Evolutionary conservation across 2,888 invertebrate genomes (phyloP).

Genomic region (Lamellibrachia satsuma): DNA sequence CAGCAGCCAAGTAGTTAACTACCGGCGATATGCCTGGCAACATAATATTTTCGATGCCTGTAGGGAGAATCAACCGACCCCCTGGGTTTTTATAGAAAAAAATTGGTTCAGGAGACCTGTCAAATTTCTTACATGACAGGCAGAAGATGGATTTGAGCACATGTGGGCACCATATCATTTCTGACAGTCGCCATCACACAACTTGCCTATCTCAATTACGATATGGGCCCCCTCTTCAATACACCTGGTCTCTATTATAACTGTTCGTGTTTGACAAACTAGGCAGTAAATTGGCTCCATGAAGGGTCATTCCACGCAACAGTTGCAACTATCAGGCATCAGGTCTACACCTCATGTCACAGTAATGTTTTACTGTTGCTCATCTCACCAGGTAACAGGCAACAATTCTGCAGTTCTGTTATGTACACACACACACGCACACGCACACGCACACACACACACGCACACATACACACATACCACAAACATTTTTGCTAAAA

Average conservation of each 20-base stretch:
- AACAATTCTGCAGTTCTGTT: background rate
- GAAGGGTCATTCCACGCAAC: background rate
- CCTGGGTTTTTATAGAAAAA: background rate
- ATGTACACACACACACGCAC: background rate
- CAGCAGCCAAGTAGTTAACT: background rate
- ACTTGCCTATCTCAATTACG: background rate
- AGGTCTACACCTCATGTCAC: background rate
- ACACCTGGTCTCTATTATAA: background rate
- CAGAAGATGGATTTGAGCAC: background rate
- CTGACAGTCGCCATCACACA: background rate
- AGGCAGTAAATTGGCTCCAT: background rate
- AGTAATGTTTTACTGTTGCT: background rate
- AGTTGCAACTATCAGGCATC: background rate
- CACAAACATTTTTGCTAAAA: background rate
- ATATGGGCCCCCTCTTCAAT: background rate
- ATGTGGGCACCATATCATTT: background rate
- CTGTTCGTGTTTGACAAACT: background rate
- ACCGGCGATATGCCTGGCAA: background rate
- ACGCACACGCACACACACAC: no score
- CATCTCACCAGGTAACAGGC: background rate
- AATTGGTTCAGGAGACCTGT: background rate
- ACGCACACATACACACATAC: background rate
- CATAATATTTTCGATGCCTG: background rate
- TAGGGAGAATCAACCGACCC: background rate
- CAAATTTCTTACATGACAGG: conserved; percentile 4